These are phyloP conservation scores for Hoplostethus atlanticus DNA, from an alignment of 2,797 vertebrate genomes.

Conservation along the genomic window DNA sequence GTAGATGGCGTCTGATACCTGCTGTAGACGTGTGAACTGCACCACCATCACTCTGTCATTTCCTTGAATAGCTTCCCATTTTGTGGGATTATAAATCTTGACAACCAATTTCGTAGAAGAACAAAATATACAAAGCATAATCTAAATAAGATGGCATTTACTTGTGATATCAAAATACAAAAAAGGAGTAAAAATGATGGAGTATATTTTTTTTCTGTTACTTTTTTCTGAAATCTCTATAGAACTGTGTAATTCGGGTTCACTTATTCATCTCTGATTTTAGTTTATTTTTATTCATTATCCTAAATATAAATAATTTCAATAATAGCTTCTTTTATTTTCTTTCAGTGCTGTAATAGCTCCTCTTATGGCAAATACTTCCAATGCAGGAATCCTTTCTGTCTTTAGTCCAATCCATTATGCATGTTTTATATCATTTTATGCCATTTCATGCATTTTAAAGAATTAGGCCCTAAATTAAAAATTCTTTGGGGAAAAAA, in stretches of 20 bases:
- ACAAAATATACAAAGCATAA: constrained; percentile 16
- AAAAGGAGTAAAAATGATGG: neutral
- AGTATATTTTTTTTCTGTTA: too few relatives aligned
- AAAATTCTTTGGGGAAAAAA: constrained; percentile 7
- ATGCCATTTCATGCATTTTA: neutral
- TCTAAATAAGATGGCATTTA: neutral
- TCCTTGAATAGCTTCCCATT: constrained; percentile 18
- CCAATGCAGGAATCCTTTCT: neutral
- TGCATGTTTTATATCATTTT: neutral
- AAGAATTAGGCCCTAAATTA: neutral
- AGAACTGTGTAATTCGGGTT: neutral
- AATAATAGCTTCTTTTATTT: neutral
- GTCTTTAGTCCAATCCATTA: neutral
- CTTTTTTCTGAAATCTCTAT: neutral
- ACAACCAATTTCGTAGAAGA: constrained; percentile 17
- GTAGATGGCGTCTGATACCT: constrained; percentile 82
- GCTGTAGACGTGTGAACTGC: constrained; percentile 40
- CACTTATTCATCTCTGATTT: neutral
- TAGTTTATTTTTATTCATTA: neutral
- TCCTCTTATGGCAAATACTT: neutral
- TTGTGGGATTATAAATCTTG: constrained; percentile 10
- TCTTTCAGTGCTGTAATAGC: neutral
- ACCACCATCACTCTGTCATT: constrained; percentile 10
- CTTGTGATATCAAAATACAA: constrained; percentile 11
- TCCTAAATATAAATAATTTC: constrained; percentile 3